phyloP scores from a whole-genome alignment of 2,888 invertebrate genomes.

The Tenthredo scrophulariae region DNA sequence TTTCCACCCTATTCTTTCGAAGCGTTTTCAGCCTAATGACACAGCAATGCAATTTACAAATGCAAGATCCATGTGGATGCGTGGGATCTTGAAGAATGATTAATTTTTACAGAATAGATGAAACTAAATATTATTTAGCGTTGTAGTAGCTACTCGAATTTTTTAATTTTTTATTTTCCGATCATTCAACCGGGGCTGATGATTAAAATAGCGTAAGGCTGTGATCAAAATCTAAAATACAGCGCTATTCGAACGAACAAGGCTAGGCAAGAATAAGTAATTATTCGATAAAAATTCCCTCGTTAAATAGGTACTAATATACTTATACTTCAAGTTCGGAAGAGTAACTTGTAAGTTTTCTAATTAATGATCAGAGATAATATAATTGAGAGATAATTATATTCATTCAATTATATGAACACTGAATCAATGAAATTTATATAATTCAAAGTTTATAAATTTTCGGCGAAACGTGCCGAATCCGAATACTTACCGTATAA shows the following conservation, averaged over 20 bases:
- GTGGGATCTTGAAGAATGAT: neutral
- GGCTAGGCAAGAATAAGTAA: neutral
- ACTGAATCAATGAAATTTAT: neutral
- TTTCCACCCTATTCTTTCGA: neutral
- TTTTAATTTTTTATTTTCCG: neutral
- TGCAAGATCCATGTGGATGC: neutral
- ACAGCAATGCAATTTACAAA: conserved; percentile 19
- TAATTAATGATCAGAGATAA: neutral
- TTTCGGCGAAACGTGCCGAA: neutral
- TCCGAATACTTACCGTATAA: neutral
- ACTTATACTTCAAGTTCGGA: neutral
- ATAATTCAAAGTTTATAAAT: neutral
- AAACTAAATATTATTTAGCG: neutral
- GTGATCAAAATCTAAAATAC: conserved; percentile 49
- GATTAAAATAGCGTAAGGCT: conserved; percentile 44
- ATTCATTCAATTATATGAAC: neutral
- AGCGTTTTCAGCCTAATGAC: neutral
- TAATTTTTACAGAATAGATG: neutral
- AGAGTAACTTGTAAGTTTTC: conserved; percentile 7
- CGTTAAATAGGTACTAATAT: neutral
- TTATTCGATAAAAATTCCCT: neutral
- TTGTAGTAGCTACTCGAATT: neutral
- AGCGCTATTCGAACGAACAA: conserved; percentile 32
- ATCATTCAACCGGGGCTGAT: neutral
- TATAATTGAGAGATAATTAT: neutral